phyloP scores from a whole-genome alignment of 2,113 vertebrate genomes.

The Clarias magur region DNA sequence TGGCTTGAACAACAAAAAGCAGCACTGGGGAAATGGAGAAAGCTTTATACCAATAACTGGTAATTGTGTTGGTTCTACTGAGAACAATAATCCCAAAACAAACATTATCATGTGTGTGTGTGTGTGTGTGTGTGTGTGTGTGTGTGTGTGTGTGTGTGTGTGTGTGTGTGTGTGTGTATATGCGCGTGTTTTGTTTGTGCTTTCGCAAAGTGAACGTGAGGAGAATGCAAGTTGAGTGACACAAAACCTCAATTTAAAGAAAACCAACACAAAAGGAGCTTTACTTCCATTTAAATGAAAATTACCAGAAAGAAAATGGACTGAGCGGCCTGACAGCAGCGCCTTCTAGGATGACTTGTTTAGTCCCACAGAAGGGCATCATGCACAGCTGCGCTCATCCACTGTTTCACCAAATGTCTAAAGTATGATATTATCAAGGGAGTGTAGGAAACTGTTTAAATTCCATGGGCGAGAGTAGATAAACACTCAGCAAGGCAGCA shows the following conservation, averaged over 20 bases:
- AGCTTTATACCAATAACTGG: not conserved
- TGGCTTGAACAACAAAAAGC: not conserved
- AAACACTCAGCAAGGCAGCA: conserved; percentile 8
- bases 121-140: not conserved
- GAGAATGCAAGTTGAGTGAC: not conserved
- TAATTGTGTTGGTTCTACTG: not conserved
- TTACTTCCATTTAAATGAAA: conserved; percentile 11
- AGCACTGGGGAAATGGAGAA: not conserved
- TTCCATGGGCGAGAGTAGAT: conserved; percentile 18
- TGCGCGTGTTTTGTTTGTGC: conserved; percentile 1
- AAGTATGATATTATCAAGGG: not conserved
- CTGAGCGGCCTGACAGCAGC: not conserved
- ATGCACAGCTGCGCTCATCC: not conserved
- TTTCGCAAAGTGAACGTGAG: not conserved
- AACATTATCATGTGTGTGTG: conserved; percentile 5
- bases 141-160: not conserved
- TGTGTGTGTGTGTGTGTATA: not conserved
- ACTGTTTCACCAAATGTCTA: not conserved
- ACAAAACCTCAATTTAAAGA: conserved; percentile 28
- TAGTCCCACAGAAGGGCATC: not conserved
- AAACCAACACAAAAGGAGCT: not conserved
- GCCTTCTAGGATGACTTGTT: not conserved
- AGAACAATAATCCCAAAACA: conserved; percentile 28
- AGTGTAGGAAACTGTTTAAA: conserved; percentile 8
- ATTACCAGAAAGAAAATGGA: not conserved